phyloP scores from a whole-genome alignment of 2,797 vertebrate genomes.

The Lemur catta region DNA sequence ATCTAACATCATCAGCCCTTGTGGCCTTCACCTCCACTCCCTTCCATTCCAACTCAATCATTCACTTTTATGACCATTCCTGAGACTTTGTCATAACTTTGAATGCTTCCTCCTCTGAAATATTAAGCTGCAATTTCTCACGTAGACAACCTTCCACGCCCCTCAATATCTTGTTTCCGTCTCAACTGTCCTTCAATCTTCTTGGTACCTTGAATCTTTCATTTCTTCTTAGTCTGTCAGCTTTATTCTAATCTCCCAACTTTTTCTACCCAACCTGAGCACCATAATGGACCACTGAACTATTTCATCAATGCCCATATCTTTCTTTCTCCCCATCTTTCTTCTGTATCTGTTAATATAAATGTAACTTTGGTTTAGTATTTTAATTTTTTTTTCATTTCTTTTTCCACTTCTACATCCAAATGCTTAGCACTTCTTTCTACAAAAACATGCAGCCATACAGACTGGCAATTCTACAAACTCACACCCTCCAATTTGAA shows the following conservation, averaged over 20 bases:
- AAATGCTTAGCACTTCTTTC: not conserved
- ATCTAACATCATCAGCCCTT: not conserved
- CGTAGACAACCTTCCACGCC: not conserved
- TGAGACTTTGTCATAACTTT: not conserved
- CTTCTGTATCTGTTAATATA: not conserved
- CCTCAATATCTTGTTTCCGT: not conserved
- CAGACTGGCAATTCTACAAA: not conserved
- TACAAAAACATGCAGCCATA: not conserved
- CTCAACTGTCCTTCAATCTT: not conserved
- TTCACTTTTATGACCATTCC: not conserved
- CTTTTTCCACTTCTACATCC: not conserved
- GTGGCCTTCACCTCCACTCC: not conserved
- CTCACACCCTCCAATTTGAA: not conserved
- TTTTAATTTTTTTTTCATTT: slow-evolving; percentile 4
- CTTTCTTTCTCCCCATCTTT: not conserved
- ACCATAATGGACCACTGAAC: not conserved
- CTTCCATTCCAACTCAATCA: not conserved
- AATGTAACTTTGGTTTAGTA: not conserved
- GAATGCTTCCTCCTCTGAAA: not conserved
- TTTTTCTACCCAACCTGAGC: not conserved
- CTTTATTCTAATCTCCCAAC: not conserved
- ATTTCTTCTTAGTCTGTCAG: not conserved
- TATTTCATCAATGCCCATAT: not conserved
- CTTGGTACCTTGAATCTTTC: not conserved
- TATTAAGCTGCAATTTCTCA: not conserved